Conservation (phyloP, 2,888 invertebrate genomes). For the Luffia ferchaultella region DNA sequence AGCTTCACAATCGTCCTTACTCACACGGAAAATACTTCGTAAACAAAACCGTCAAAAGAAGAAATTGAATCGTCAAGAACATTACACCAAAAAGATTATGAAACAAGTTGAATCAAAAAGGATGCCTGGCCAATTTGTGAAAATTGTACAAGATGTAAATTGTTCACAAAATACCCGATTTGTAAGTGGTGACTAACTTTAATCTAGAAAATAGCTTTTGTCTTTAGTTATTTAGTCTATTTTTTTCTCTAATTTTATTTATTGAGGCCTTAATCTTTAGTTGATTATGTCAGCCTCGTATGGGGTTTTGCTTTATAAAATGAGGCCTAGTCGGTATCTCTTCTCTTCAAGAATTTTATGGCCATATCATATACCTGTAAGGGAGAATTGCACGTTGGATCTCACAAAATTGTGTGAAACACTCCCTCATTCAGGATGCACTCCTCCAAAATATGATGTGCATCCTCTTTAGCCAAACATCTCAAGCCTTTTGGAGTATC, state of each 20-base stretch:
- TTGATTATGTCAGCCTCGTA: too few species aligned
- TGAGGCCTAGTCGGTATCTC: too few species aligned
- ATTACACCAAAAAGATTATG: conserved; percentile 43
- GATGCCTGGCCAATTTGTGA: conserved; percentile 42
- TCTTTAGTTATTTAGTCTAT: not conserved
- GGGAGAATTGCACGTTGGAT: too few species aligned
- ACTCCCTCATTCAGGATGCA: too few species aligned
- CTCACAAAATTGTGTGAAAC: too few species aligned
- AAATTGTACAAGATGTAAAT: conserved; percentile 10
- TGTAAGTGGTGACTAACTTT: not conserved
- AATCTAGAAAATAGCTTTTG: not conserved
- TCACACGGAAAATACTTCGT: conserved; percentile 73
- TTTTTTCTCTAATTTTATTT: not conserved
- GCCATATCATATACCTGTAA: too few species aligned
- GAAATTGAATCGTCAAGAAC: conserved; percentile 61
- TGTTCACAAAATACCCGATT: not conserved
- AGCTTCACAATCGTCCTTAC: conserved; percentile 24
- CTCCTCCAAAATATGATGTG: too few species aligned
- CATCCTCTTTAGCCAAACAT: too few species aligned
- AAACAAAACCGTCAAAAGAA: conserved; percentile 76
- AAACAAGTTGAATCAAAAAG: not conserved
- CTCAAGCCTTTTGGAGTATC: too few species aligned
- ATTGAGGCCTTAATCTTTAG: too few species aligned
- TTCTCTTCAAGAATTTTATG: too few species aligned
- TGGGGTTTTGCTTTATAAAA: too few species aligned